Percentiles rank a stretch among this genome's conserved stretches.
phyloP scores from a whole-genome alignment of 2,888 invertebrate genomes.

The Ypsolopha scabrella region DNA sequence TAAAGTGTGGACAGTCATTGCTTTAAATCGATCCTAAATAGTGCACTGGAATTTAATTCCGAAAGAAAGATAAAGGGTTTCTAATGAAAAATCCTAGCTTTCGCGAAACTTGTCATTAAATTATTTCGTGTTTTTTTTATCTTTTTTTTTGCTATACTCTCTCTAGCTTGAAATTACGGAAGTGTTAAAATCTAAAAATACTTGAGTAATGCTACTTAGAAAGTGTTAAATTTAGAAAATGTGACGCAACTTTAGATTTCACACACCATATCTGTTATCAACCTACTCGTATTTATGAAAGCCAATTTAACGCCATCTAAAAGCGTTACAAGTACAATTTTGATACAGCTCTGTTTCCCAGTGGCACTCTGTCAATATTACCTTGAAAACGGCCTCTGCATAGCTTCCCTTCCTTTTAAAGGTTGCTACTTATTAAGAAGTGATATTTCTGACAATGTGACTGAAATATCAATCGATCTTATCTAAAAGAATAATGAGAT shows the following conservation, averaged over 20 bases:
- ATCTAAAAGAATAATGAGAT: background rate
- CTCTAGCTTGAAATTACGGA: no score
- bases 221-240: no score
- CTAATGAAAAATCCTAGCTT: background rate
- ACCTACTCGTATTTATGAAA: background rate
- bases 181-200: no score
- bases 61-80: background rate
- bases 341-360: background rate
- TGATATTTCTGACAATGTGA: background rate
- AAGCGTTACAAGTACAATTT: background rate
- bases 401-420: slow-evolving; percentile 1
- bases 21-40: background rate
- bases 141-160: no score
- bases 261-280: background rate
- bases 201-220: no score
- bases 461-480: background rate
- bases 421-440: background rate
- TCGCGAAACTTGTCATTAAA: background rate
- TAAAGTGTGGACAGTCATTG: background rate
- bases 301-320: background rate
- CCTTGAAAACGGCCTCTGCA: background rate
- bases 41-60: no score
- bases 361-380: background rate
- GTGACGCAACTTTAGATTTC: background rate
- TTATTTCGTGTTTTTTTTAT: background rate